phyloP scores from a whole-genome alignment of 2,113 vertebrate species.

The Trochalopteron elliotii region DNA sequence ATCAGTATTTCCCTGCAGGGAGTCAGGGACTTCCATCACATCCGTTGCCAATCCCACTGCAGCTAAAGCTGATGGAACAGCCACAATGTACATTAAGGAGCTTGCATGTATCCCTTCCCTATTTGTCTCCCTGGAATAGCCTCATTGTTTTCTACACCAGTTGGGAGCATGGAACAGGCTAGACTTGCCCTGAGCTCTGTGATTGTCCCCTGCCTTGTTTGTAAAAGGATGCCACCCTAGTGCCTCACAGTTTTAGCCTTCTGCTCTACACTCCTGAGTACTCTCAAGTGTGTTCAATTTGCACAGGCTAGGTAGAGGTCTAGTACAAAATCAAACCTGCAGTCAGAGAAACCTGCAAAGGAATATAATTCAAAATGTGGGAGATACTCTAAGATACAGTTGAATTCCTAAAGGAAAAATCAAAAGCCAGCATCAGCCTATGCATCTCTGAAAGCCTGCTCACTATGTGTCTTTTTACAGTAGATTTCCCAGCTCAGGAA shows the following conservation, averaged over 20 bases:
- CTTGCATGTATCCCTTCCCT: neutral
- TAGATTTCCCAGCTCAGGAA: neutral
- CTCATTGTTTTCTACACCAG: neutral
- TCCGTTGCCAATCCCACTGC: neutral
- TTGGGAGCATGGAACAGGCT: neutral
- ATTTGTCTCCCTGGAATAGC: neutral
- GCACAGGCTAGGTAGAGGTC: neutral
- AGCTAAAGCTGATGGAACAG: neutral
- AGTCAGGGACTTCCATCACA: too few species aligned
- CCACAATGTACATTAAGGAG: neutral
- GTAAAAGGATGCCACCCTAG: neutral
- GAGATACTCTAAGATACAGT: neutral
- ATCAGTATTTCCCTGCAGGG: neutral
- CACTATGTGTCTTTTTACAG: rapidly evolving
- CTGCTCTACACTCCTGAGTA: neutral
- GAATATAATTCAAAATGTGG: neutral
- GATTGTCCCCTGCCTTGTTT: neutral
- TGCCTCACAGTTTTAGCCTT: neutral
- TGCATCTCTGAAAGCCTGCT: neutral
- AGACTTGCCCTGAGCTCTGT: neutral
- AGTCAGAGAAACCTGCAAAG: neutral
- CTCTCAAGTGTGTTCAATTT: neutral
- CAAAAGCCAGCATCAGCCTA: neutral
- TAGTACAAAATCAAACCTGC: neutral
- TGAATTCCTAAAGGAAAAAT: neutral